phyloP scores from a whole-genome alignment of 2,888 invertebrate species.

The Muschampia plurimacula region DNA sequence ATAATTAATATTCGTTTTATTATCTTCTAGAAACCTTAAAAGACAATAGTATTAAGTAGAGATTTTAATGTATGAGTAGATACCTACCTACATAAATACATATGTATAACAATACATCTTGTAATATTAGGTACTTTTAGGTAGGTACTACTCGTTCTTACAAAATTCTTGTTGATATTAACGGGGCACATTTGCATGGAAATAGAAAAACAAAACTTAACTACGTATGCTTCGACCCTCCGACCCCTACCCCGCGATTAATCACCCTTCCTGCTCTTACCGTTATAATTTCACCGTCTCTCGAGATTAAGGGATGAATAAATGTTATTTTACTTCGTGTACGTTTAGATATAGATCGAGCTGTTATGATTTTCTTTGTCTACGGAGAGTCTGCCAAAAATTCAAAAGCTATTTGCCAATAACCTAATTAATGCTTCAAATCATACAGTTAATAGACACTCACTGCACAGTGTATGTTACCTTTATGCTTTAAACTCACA shows the following conservation, averaged over 20 bases:
- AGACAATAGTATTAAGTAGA: no score
- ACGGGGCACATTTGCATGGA: slow-evolving; percentile 20
- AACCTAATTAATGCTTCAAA: no score
- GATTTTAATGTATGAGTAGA: no score
- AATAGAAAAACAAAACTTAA: slow-evolving; percentile 14
- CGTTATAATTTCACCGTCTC: slow-evolving; percentile 21
- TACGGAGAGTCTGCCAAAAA: neutral
- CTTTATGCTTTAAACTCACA: no score
- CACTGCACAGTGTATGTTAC: no score
- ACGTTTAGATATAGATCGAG: neutral
- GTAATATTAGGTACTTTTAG: neutral
- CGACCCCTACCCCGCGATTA: slow-evolving; percentile 16
- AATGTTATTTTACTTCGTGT: slow-evolving; percentile 3
- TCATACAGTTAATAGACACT: no score
- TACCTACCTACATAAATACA: no score
- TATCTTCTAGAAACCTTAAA: no score
- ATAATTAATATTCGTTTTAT: no score
- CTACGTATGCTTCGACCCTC: neutral
- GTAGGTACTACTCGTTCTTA: neutral
- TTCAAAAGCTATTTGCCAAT: no score
- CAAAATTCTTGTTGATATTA: neutral
- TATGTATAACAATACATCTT: neutral
- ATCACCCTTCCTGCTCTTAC: slow-evolving; percentile 14
- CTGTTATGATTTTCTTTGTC: neutral
- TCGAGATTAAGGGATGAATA: slow-evolving; percentile 20